Conservation (phyloP, 92 coral and sea anemone species). For the Muricea muricata region DNA sequence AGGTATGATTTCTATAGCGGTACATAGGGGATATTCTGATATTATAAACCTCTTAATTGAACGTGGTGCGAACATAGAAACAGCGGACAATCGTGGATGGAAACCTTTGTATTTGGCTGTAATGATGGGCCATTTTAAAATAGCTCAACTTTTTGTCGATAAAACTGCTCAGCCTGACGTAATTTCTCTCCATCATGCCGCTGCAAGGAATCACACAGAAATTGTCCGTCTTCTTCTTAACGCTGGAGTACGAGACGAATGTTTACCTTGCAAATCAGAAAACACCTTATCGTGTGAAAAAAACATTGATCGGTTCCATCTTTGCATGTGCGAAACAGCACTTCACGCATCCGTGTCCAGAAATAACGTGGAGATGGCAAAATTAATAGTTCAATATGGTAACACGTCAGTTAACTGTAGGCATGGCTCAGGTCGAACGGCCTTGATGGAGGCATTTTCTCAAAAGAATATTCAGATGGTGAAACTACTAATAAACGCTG, state of each 20-base stretch:
- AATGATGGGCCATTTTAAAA: slow-evolving; percentile 58
- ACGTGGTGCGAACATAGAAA: slow-evolving; percentile 25
- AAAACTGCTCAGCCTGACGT: slow-evolving; percentile 64
- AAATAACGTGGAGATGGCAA: slow-evolving; percentile 48
- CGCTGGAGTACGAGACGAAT: slow-evolving; percentile 40
- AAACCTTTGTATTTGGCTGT: slow-evolving; percentile 73
- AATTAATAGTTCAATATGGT: slow-evolving; percentile 28
- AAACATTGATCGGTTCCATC: background rate
- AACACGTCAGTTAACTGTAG: slow-evolving; percentile 47
- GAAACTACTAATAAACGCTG: slow-evolving; percentile 26
- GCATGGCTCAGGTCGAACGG: slow-evolving; percentile 69
- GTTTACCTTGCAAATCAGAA: slow-evolving; percentile 36
- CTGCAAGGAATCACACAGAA: slow-evolving; percentile 60
- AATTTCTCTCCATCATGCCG: slow-evolving; percentile 75
- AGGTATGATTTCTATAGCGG: slow-evolving; percentile 70
- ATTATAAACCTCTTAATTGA: slow-evolving; percentile 57
- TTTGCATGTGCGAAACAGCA: slow-evolving; percentile 70
- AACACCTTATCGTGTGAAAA: background rate
- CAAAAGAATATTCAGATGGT: slow-evolving; percentile 58
- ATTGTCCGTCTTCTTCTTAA: slow-evolving; percentile 52
- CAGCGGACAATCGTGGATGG: slow-evolving; percentile 26
- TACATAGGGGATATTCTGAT: slow-evolving; percentile 57
- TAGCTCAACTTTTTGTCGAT: slow-evolving; percentile 51
- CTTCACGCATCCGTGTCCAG: slow-evolving; percentile 64
- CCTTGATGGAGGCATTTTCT: slow-evolving; percentile 69